Conservation (phyloP, 2,113 vertebrate genomes). For the Gallinago undulata region DNA sequence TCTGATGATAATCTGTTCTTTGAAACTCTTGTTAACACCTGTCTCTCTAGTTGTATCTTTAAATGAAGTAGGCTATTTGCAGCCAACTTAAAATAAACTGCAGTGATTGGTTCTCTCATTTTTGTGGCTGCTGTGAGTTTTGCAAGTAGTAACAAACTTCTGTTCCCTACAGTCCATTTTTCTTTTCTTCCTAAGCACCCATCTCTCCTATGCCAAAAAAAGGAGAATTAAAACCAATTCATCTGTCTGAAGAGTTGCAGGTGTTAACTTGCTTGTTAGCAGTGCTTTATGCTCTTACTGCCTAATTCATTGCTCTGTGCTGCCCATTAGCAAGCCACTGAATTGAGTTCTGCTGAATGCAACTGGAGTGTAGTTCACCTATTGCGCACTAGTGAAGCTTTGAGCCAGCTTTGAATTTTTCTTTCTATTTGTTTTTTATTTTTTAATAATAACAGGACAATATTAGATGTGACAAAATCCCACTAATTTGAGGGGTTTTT, state of each 20-base stretch:
- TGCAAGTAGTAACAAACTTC: neutral
- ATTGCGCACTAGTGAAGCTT: neutral
- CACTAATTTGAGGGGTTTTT: neutral
- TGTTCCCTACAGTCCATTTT: neutral
- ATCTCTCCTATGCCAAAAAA: neutral
- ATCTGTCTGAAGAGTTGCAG: neutral
- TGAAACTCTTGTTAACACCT: neutral
- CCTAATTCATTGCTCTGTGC: neutral
- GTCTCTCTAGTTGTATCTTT: neutral
- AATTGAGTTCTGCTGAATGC: neutral
- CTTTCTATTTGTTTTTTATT: neutral
- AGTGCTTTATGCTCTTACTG: neutral
- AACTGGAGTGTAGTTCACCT: neutral
- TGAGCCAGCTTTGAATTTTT: neutral
- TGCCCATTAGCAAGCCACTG: neutral
- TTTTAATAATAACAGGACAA: neutral
- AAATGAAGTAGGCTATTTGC: neutral
- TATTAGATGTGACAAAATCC: neutral
- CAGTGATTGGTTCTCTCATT: conserved; percentile 26
- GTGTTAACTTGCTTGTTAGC: neutral
- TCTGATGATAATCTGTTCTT: neutral
- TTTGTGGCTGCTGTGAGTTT: neutral
- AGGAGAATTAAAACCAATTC: neutral
- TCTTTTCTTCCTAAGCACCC: neutral
- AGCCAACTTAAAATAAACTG: conserved; percentile 36